These are phyloP conservation scores for Caenorhabditis auriculariae DNA, from an alignment of 2,888 invertebrate genomes.

Conservation along the genomic window DNA sequence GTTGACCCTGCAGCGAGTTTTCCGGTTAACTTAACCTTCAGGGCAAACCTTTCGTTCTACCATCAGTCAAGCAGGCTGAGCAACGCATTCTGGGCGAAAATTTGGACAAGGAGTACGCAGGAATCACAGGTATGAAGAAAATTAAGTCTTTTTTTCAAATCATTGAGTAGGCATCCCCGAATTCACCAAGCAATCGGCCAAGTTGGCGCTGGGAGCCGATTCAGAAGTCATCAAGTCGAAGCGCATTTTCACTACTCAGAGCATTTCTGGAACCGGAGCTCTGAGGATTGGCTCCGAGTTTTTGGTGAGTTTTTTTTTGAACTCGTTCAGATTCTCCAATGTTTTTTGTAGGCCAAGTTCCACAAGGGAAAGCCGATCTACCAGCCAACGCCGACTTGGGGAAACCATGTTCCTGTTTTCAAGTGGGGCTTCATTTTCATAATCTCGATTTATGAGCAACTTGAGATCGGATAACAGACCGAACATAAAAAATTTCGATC, in stretches of 20 bases:
- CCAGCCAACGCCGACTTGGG: slow-evolving; percentile 92
- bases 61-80: slow-evolving; percentile 89
- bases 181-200: slow-evolving; percentile 81
- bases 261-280: slow-evolving; percentile 92
- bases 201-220: slow-evolving; percentile 81
- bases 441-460: background rate
- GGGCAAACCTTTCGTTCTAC: slow-evolving; percentile 94
- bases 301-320: slow-evolving; percentile 66
- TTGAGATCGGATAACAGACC: background rate
- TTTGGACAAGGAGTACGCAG: slow-evolving; percentile 90
- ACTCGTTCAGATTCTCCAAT: background rate
- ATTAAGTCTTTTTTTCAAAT: slow-evolving; percentile 2
- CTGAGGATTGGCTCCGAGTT: slow-evolving; percentile 89
- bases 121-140: slow-evolving; percentile 76
- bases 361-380: slow-evolving; percentile 77
- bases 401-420: slow-evolving; percentile 93
- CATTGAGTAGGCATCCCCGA: slow-evolving; percentile 68
- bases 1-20: slow-evolving; percentile 5
- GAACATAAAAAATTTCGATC: too few relatives aligned
- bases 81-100: slow-evolving; percentile 74
- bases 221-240: slow-evolving; percentile 69
- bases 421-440: slow-evolving; percentile 69
- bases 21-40: slow-evolving; percentile 58
- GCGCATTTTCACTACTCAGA: slow-evolving; percentile 74
- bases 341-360: slow-evolving; percentile 68